Base-by-base conservation (phyloP, 2,888 invertebrate genomes). In the Mycalesis mineus region DNA sequence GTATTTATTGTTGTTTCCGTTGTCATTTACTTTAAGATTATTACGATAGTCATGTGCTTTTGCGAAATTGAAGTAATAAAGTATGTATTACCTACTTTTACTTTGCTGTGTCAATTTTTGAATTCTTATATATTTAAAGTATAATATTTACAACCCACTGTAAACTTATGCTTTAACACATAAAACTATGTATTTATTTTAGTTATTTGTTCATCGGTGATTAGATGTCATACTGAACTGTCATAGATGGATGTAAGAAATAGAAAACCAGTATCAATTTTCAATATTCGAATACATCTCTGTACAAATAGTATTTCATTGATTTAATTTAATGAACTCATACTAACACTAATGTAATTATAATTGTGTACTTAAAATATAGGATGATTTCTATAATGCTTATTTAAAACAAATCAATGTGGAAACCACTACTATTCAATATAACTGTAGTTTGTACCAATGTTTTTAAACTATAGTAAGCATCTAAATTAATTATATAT, bases 211-310 rank as follows among this genome's bases (percentile, higher is more conserved):
- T 61, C 55, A 44, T 49, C 33, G 53, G 49, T 44, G 33, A 52
- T 55, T 53, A 41, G 44, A 54, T 50, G 55, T 53, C 58, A 61
- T 42, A 45, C 45, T 31, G 41, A 41, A 48, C 55, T 48, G 39
- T 36, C 49, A 55, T 51, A 61, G 55, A 61, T 56, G 49, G 58
- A 56, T 53, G 56, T 49, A 57, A 47, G 33, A 40, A 53, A 49
- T 48, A 48, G 52, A 33, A 53, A 41, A 56, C 45, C 55, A 55
- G 39, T 45, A 48, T 33, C 14, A 39, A 55, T 58, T 55, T 58
- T 58, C 58, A 61, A 55, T 60, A 45, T 36, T 47, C 22, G 13
- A 15, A 45, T 45, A 28, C 9, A 31, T 29, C 5, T 47, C 33
- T 11, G 36, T 4, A 11, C 1, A 36, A 36, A 4, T 9, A 33